Evolutionary conservation across 2,113 vertebrate species (phyloP), one percentile per base, ranked within the genome.

Genomic region (Philantomba maxwellii): DNA sequence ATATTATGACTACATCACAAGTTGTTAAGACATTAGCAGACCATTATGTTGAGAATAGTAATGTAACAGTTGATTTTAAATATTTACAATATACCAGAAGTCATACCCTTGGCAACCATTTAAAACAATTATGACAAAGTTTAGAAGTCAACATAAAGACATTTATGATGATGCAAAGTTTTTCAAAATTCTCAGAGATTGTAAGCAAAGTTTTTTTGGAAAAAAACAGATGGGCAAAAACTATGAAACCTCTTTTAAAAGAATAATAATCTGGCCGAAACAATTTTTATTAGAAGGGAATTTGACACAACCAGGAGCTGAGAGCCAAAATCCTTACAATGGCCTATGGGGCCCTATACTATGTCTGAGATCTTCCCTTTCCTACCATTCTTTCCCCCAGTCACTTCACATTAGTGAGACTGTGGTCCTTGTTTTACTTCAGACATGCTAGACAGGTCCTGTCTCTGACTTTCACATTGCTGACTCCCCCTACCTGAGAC

Each of bases 31-130:
- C 75, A 64, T 92, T 96, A 94, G 64, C 51, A 83, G 13, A 87
- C 53, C 64, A 92, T 87, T 82, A 15, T 16, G 30, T 87, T 96
- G 60, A 17, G 83, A 94, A 86, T 36, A 87, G 51, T 51, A 64
- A 58, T 51, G 13, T 15, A 58, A 94, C 12, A 75, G 28, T 89
- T 73, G 51, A 66, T 43, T 92, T 97, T 75, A 95, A 93, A 92
- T 84, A 95, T 88, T 94, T 81, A 95, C 7, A 87, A 58, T 89
- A 87, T 73, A 10, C 58, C 30, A 87, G 73, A 89, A 95, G n/a
- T 51, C 53, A 58, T 88, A 60, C 25, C 17, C 28, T 93, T 96
- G 87, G 66, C 28, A 85, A 47, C 10, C 73, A 81, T 88, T 91
- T 90, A 88, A 95, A 95, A 85, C 92, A 84, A 92, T 92, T 45